A percentile compares a stretch with the other conserved stretches of the same genome.
Conservation (phyloP, 2,797 vertebrate genomes). For the Gallinago nigripennis region DNA sequence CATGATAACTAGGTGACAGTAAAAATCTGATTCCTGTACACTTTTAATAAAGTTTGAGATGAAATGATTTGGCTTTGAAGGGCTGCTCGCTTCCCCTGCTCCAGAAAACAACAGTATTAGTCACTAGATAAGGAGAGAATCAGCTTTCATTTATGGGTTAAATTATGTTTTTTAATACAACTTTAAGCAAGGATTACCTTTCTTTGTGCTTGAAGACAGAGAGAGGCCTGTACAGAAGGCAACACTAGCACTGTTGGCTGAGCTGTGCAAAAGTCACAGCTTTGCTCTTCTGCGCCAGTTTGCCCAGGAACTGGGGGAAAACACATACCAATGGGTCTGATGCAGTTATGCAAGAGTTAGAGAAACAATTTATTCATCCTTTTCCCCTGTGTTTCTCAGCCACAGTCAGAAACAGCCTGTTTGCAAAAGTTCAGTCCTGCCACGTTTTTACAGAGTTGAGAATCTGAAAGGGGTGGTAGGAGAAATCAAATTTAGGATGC, state of each 20-base stretch:
- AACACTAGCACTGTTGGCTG: not conserved
- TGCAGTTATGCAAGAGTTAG: not conserved
- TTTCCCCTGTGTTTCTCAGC: not conserved
- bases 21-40: not conserved
- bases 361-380: not conserved
- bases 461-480: not conserved
- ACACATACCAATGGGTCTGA: not conserved
- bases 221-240: not conserved
- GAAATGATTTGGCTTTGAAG: not conserved
- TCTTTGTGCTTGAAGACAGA: not conserved
- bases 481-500: not conserved
- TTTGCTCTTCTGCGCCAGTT: not conserved
- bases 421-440: constrained; percentile 33
- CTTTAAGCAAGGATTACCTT: not conserved
- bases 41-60: not conserved
- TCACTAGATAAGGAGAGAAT: not conserved
- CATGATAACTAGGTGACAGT: not conserved
- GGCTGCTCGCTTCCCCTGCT: not conserved
- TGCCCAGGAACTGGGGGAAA: not conserved
- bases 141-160: not conserved
- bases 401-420: not conserved
- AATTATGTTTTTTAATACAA: not conserved
- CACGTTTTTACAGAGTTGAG: not conserved
- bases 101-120: not conserved
- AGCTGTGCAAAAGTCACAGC: not conserved